Conservation (phyloP, 92 coral and sea anemone genomes). For the Blastomussa wellsi region DNA sequence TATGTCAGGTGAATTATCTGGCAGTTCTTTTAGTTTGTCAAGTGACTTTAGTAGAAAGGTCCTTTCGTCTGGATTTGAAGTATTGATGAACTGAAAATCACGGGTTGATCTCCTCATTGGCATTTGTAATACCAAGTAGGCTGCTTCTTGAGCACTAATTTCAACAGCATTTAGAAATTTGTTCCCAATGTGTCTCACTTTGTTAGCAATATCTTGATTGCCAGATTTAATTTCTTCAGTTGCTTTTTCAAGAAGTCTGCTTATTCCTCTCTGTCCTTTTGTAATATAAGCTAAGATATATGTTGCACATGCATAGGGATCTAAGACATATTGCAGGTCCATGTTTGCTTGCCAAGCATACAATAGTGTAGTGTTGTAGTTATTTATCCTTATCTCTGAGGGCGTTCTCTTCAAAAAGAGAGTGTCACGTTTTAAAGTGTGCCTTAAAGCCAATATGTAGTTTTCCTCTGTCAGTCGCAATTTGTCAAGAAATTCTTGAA, state of each 20-base stretch:
- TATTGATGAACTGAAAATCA: too few relatives aligned
- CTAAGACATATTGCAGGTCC: slow-evolving; percentile 59
- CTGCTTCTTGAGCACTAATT: too few relatives aligned
- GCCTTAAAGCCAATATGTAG: slow-evolving; percentile 40
- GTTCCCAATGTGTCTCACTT: slow-evolving; percentile 62
- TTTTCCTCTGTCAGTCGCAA: slow-evolving; percentile 28
- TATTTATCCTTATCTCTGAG: slow-evolving; percentile 29
- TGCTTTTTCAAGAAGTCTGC: slow-evolving; percentile 69
- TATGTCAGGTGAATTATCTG: slow-evolving; percentile 66
- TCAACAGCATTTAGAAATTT: too few relatives aligned
- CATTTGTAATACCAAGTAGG: too few relatives aligned
- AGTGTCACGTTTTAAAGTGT: slow-evolving; percentile 30
- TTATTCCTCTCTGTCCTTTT: too few relatives aligned
- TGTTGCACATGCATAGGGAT: too few relatives aligned
- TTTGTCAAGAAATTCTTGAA: slow-evolving; percentile 15
- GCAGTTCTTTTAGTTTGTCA: slow-evolving; percentile 61
- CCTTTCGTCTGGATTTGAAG: too few relatives aligned
- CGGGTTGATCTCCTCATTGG: too few relatives aligned
- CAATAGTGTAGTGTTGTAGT: slow-evolving; percentile 22
- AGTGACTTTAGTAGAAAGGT: too few relatives aligned
- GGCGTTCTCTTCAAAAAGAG: slow-evolving; percentile 44
- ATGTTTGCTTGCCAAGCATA: slow-evolving; percentile 55
- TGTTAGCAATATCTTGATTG: slow-evolving; percentile 54
- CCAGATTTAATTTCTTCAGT: slow-evolving; percentile 68
- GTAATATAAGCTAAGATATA: too few relatives aligned